Base-by-base conservation (phyloP, 2,113 vertebrate genomes). In the Hyla sarda region DNA sequence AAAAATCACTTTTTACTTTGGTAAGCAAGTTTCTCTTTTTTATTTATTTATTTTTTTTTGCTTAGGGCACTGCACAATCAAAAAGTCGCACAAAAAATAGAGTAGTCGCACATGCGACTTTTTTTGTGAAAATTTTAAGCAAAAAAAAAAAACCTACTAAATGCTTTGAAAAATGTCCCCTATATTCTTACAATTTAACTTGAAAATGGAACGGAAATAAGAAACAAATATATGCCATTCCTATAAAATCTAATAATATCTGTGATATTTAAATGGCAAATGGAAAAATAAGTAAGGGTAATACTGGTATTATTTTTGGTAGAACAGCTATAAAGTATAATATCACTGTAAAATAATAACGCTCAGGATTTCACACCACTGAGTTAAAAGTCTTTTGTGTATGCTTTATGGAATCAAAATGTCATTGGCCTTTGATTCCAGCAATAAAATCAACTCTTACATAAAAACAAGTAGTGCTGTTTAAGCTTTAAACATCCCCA, bases 381-480 rank as follows among this genome's bases (percentile, higher is more conserved):
- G 89, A 90, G 65, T 73, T 54, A 87, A 89, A 92, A 88, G 86
- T 34, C 58, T 85, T 90, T 82, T 85, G 91, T 77, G 14, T 89
- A 77, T 87, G 25, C 86, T 90, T 92, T 89, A 91, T 88, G 76
- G 83, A 90, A 90, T 34, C 47, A 89, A 93, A 93, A 93, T 91
- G 73, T 87, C 89, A 89, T 67, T 88, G 82, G 83, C 88, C 88
- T 91, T 92, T 90, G 84, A 87, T 88, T 87, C 82, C 89, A 87
- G 88, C 87, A 90, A 90, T 93, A 92, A 93, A 92, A 92, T 76
- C 88, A 84, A 76, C 82, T 91, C 82, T 91, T 90, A 89, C 72
- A 86, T 88, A 85, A 85, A 92, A 92, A 92, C 87, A 89, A 89
- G 88, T 67, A 90, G 85, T 89, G 83, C 88, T 89, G 89, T 91